Conservation (phyloP, 2,888 invertebrate genomes). For the Conchocele bisecta region DNA sequence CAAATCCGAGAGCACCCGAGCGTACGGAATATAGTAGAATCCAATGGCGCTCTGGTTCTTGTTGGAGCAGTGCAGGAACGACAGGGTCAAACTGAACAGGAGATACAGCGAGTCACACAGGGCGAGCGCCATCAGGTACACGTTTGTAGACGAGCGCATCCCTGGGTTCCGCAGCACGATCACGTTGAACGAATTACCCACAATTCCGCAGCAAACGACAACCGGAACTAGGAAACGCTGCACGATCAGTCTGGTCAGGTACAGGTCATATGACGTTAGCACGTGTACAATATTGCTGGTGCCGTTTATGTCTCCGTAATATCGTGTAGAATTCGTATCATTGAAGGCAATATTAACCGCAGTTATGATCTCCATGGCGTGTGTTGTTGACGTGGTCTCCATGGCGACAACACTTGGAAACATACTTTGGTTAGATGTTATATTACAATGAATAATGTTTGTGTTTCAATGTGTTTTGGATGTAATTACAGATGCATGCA, state of each 20-base stretch:
- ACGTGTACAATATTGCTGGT: too few relatives aligned
- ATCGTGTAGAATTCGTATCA: too few relatives aligned
- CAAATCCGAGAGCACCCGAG: constrained; percentile 87
- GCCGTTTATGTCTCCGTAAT: too few relatives aligned
- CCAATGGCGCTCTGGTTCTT: constrained; percentile 84
- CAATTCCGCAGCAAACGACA: constrained; percentile 74
- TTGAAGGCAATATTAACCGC: too few relatives aligned
- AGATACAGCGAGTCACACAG: constrained; percentile 89
- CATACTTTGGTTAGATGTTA: too few relatives aligned
- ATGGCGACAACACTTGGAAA: too few relatives aligned
- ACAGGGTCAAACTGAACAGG: constrained; percentile 87
- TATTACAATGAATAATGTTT: too few relatives aligned
- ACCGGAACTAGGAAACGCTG: constrained; percentile 74
- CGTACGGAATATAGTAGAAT: constrained; percentile 85
- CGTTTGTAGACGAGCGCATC: constrained; percentile 81
- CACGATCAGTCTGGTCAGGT: constrained; percentile 70
- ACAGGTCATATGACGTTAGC: constrained; percentile 29
- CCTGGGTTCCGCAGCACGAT: constrained; percentile 77
- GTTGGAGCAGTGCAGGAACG: constrained; percentile 85
- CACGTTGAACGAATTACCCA: constrained; percentile 80
- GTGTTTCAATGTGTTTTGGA: too few relatives aligned
- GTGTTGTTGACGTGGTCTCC: too few relatives aligned
- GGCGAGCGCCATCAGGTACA: constrained; percentile 89
- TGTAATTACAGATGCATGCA: too few relatives aligned
- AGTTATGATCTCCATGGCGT: too few relatives aligned